Evolutionary conservation across 30 jellyfish, hydroid and myxozoan genomes (phyloP).

Genomic region (Aurelia aurita complex sp. Pacific): DNA sequence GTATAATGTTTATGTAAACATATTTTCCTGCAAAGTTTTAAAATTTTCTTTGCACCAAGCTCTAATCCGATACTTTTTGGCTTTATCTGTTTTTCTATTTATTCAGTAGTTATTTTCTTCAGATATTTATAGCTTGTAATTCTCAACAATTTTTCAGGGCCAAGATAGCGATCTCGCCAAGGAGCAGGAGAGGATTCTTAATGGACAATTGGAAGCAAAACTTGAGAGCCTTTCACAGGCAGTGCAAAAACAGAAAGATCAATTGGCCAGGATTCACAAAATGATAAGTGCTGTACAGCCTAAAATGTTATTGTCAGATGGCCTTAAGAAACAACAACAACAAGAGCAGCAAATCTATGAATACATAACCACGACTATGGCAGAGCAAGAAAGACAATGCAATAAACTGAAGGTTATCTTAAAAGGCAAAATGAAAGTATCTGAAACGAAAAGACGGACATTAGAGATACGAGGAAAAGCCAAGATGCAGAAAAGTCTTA

Average conservation of each 20-base stretch:
- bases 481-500: conserved; percentile 6
- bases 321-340: conserved; percentile 35
- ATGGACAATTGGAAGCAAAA: conserved; percentile 32
- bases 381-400: conserved; percentile 57
- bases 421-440: conserved; percentile 34
- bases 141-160: too few species aligned
- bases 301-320: conserved; percentile 33
- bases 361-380: conserved; percentile 18
- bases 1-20: too few species aligned
- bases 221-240: conserved; percentile 16
- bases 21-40: too few species aligned
- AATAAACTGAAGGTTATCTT: conserved; percentile 16
- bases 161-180: neutral
- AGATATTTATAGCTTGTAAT: too few species aligned
- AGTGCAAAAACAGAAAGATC: conserved; percentile 20
- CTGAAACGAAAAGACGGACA: conserved; percentile 49
- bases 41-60: too few species aligned
- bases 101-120: too few species aligned
- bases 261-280: conserved; percentile 8
- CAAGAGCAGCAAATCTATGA: conserved; percentile 53
- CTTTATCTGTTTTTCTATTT: too few species aligned
- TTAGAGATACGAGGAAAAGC: conserved; percentile 49
- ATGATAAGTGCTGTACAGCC: conserved; percentile 37
- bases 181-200: conserved; percentile 29
- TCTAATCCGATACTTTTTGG: too few species aligned